Base-by-base conservation (phyloP, 2,797 vertebrate genomes). In the Antennarius maculatus region DNA sequence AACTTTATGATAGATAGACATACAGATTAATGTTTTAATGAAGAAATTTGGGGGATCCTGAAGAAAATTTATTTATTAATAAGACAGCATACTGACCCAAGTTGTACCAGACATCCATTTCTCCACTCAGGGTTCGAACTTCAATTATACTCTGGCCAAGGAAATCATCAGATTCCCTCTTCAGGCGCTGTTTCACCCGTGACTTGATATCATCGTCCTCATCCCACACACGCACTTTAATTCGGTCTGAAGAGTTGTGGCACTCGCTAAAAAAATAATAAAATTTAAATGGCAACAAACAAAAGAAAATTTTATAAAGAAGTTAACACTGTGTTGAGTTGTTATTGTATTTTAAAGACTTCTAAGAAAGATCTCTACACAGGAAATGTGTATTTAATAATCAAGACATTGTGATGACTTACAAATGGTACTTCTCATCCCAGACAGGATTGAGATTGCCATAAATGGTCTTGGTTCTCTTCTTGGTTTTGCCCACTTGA, bases 101-200 rank as follows among this genome's bases (percentile, higher is more conserved):
- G 88, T 99, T 99, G 84, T 99, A 99, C 98, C 98, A 99, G 79
- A 99, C 97, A 17, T 99, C 98, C 98, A 99, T 99, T 86, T 99
- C 98, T 58, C 97, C 97, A 0, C 97, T 99, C 80, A 99, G 88
- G 0, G 97, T 99, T 61, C 97, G 95, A 45, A 99, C 98, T 90
- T 99, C 98, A 34, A 99, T 98, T 77, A 99, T 99, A 47, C 96
- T 99, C 88, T 99, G 98, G 6, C 98, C 98, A 59, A 99, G 90
- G 79, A 99, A 99, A 83, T 99, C 97, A 27, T 99, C 98, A 0
- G 97, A 99, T 73, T 99, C 97, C 11, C 98, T 95, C 80, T 99
- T 99, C 54, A 99, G 93, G 43, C 97, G 93, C 87, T 99, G 98
- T 84, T 99, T 99, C 64, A 99, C 96, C 43, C 96, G 94, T 0